A percentile compares a stretch with the other conserved stretches of the same genome.
Evolutionary conservation across 2,888 invertebrate genomes (phyloP).

Genomic region (Tanypteryx hageni): DNA sequence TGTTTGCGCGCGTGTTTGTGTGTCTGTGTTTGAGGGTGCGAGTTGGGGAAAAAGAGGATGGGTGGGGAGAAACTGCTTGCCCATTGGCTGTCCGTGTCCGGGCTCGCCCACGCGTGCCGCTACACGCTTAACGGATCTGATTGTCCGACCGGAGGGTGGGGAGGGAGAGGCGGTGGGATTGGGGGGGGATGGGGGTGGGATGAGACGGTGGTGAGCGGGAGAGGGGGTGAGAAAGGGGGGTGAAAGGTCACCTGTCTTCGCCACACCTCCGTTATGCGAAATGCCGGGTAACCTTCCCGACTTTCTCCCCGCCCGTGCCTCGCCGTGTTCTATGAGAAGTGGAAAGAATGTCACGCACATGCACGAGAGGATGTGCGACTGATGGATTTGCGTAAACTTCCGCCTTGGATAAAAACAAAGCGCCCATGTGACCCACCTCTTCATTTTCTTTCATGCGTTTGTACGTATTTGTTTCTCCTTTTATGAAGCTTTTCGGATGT

Average conservation of each 20-base stretch:
- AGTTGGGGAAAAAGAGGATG: not conserved
- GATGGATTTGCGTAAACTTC: not conserved
- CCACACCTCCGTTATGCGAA: not conserved
- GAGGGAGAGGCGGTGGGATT: not conserved
- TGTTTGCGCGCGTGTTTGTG: too few relatives aligned
- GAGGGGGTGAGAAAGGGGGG: constrained; percentile 3
- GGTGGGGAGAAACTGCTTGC: not conserved
- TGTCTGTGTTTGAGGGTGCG: too few relatives aligned
- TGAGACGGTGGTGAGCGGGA: not conserved
- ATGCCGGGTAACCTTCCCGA: not conserved
- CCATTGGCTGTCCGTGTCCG: not conserved
- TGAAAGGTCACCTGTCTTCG: constrained; percentile 3
- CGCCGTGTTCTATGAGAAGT: not conserved
- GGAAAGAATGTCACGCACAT: not conserved
- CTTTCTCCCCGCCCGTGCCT: not conserved
- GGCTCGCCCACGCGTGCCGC: not conserved
- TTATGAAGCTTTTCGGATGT: too few relatives aligned
- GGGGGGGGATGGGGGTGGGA: not conserved
- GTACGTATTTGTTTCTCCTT: too few relatives aligned
- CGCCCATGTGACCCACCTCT: too few relatives aligned
- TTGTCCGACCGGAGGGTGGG: not conserved
- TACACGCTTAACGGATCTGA: not conserved
- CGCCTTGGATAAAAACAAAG: not conserved
- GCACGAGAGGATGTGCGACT: not conserved
- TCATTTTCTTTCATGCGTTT: too few relatives aligned